Evolutionary conservation across 2,113 vertebrate species (phyloP).

Genomic region (Malurus alboscapulatus): DNA sequence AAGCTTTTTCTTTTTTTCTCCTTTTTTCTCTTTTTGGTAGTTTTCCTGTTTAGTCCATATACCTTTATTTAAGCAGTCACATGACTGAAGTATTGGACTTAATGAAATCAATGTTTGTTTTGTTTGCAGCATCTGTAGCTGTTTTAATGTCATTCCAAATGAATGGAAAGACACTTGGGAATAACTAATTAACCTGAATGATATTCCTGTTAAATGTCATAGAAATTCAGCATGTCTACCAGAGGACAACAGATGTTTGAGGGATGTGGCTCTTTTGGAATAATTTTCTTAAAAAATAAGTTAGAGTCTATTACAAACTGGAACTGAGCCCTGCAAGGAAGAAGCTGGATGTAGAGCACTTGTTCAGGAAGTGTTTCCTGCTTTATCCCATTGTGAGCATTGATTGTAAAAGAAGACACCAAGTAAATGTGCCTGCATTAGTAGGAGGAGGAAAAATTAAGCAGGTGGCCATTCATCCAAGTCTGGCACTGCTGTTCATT

Average conservation of each 20-base stretch:
- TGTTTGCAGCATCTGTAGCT: neutral
- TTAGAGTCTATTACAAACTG: neutral
- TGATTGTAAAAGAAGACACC: neutral
- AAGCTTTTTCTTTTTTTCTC: neutral
- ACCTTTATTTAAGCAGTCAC: neutral
- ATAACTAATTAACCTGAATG: neutral
- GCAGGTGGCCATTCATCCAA: rapidly evolving
- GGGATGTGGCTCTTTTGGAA: neutral
- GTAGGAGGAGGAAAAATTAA: rapidly evolving
- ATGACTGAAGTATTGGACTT: neutral
- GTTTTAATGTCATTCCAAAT: neutral
- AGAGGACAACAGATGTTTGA: neutral
- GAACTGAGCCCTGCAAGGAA: neutral
- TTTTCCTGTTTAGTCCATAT: neutral
- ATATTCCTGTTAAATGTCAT: neutral
- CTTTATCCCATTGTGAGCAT: neutral
- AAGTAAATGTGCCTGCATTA: neutral
- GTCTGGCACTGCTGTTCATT: neutral
- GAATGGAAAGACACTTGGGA: neutral
- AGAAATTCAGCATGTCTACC: neutral
- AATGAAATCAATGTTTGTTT: neutral
- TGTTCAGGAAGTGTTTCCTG: neutral
- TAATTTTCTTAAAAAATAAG: neutral
- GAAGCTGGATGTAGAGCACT: neutral
- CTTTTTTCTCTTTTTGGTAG: neutral